Base-by-base conservation (phyloP, 2,888 invertebrate genomes). In the Hartigia nigra region DNA sequence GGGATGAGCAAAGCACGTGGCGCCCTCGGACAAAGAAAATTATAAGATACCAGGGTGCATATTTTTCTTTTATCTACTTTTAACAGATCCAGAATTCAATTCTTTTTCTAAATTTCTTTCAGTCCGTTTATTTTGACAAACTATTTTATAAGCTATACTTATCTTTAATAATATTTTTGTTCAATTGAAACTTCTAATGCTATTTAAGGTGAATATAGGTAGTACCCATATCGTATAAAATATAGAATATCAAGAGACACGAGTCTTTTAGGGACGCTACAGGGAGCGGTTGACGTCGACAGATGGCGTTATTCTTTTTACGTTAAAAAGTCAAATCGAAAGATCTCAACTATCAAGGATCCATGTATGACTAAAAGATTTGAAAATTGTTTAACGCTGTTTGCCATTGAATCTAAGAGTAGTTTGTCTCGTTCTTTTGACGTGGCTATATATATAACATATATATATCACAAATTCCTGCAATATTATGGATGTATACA, bases 1-100 rank as follows among this genome's bases (percentile, higher is more conserved):
- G 55, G 55, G 55, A 55, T 23, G 55, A 55, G 77, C 78, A 76
- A 82, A 79, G 80, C 79, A 84, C 81, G 85, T 85, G 86, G 85
- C 85, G 85, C 86, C 86, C 84, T 80, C 85, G 69, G 76, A 78
- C 80, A 81, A 79, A 74, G 37, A 77, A 82, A 84, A 81, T 69
- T 77, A 75, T 77, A 85, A 78, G 79, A 80, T 55, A 55, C 23
- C 55, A 55, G 9, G 23, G 23, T 55, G 9, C 23, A 55, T 55
- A 23, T 23, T 55, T 55, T 23, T 9, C 9, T 5, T 9, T 55
- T 55, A 55, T 23, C 55, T 55, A 55, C 55, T 55, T 9, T 9
- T 55, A 55, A 23, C 23, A 9, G 23, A 55, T 14, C 9, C 14
- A 9, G 14, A 55, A n/a, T n/a, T 9, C 23, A 23, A 55, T 23